Base-by-base conservation (phyloP, 2,113 vertebrate species). In the Gallinago undulata region DNA sequence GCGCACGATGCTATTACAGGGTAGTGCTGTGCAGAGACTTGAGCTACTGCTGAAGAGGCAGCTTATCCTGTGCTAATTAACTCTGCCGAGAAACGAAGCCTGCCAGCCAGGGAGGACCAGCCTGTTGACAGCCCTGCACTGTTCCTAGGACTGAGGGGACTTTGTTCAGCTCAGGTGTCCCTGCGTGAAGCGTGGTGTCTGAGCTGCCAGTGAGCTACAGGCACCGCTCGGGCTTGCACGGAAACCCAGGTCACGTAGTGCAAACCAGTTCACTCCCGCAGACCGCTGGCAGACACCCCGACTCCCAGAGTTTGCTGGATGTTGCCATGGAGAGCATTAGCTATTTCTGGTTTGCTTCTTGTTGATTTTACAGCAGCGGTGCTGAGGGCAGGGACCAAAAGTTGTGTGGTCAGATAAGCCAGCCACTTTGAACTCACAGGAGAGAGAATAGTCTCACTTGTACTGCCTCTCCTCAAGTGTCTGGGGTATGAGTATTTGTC, bases 161-260 rank as follows among this genome's bases (percentile, higher is more conserved):
- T 84, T 90, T 81, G 89, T 73, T 43, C 31, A 12, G 93, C 78
- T 82, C 89, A 19, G 88, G 93, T 63, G 85, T 64, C 78, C 68
- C 63, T 14, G 41, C 63, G 4, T 3, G 9, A 6, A 60, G 69
- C 33, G 2, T 25, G 47, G 0, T 1, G 37, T 17, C 39, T 22
- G 57, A 31, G 78, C 51, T 47, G 84, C 33, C 6, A 6, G 33
- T 43, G 50, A 47, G 75, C 87, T 56, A 37, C 41, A 27, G 81
- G 31, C 91, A 39, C 24, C 7, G 0, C 19, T 28, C 6, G 4
- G 30, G 6, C 53, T 23, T 1, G 1, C n/a, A 9, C 19, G 4
- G 66, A 43, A 63, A 59, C 15, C n/a, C 91, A 21, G 53, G 68
- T 45, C 85, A 50, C 4, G 10, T 23, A 19, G 24, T 8, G 48